Evolutionary conservation across 1,140 invertebrate genomes (phyloP).

Genomic region (Cyclargus thomasi): DNA sequence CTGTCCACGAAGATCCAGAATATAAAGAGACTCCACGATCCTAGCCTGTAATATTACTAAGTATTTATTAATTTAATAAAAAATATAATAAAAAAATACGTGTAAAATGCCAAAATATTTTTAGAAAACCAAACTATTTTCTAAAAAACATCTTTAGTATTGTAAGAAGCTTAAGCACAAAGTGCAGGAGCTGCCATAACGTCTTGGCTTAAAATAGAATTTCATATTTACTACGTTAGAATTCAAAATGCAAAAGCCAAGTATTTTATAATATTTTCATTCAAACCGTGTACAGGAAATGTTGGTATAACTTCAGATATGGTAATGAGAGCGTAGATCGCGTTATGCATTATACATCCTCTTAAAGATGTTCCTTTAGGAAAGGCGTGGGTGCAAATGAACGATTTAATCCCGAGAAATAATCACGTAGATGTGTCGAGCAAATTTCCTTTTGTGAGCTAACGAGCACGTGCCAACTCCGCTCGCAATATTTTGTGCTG

Average conservation of each 20-base stretch:
- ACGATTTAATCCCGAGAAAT: slow-evolving; percentile 3
- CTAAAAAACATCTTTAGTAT: too few species aligned
- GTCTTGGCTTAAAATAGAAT: not conserved
- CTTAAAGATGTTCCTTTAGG: not conserved
- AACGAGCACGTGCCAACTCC: not conserved
- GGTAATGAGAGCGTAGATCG: not conserved
- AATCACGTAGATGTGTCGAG: not conserved
- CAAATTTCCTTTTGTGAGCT: not conserved
- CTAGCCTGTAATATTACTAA: too few species aligned
- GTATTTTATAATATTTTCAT: not conserved
- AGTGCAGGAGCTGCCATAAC: not conserved
- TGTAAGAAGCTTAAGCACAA: too few species aligned
- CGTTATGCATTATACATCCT: slow-evolving; percentile 3
- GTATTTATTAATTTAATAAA: too few species aligned
- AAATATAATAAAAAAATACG: too few species aligned
- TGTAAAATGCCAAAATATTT: too few species aligned
- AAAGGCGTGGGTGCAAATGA: not conserved
- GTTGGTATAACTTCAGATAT: slow-evolving; percentile 3
- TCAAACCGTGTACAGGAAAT: not conserved
- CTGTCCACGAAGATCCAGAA: not conserved
- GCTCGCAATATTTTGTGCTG: not conserved
- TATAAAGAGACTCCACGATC: not conserved
- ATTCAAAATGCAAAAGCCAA: not conserved
- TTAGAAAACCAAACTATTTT: too few species aligned
- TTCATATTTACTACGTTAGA: not conserved